Evolutionary conservation across 2,888 invertebrate species (phyloP).

Genomic region (Prosapia bicincta): DNA sequence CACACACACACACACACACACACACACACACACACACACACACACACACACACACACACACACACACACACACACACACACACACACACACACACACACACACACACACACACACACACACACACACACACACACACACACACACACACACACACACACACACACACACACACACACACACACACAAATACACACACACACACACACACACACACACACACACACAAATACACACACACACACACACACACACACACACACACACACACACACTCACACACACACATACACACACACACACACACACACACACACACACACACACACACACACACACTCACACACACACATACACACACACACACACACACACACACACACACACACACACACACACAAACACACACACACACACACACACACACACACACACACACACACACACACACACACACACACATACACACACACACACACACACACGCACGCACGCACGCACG

Average conservation of each 20-base stretch:
- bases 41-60: constrained; percentile 5
- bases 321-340: constrained; percentile 8
- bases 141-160: constrained; percentile 5
- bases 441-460: too few relatives aligned
- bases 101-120: constrained; percentile 5
- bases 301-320: constrained; percentile 9
- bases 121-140: constrained; percentile 5
- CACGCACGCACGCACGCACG: too few relatives aligned
- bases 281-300: neutral
- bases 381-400: constrained; percentile 5
- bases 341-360: constrained; percentile 3
- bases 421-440: neutral
- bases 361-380: constrained; percentile 2
- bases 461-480: too few relatives aligned
- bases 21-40: constrained; percentile 5
- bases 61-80: constrained; percentile 5
- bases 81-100: constrained; percentile 5
- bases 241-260: neutral
- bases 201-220: neutral
- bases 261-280: neutral
- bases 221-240: neutral
- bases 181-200: neutral
- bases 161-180: constrained; percentile 5
- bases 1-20: constrained; percentile 5
- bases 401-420: constrained; percentile 4